Evolutionary conservation across 2,888 invertebrate species (phyloP), one percentile per base, ranked within the genome.

Genomic region (Idaea aversata): DNA sequence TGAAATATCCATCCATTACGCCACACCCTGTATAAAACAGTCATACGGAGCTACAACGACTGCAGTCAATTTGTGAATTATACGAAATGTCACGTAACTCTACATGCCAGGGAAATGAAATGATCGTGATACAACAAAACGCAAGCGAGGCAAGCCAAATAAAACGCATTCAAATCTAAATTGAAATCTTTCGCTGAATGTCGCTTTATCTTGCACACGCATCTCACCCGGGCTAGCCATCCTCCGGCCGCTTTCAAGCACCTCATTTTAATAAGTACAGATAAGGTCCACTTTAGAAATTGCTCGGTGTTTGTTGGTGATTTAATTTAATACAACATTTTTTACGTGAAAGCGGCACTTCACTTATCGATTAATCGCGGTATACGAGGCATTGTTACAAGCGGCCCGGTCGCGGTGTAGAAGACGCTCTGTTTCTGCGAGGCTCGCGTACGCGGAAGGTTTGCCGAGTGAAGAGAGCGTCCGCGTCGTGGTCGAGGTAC

Each of bases 161-260:
- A 85, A 85, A 87, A 85, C 82, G 79, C 84, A 86, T 76, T 69
- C 75, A 79, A 82, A 90, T 91, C 88, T 90, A 87, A 90, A 90
- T 91, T 88, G 86, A 89, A 90, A 91, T 91, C 90, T 88, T 79
- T 80, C 76, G 79, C 78, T 78, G 86, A 84, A 84, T 86, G 86
- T 86, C 79, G 77, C 74, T 79, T 80, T 87, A 90, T 90, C 88
- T 82, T 75, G 81, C 78, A 80, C 77, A 85, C 79, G 81, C 77
- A 88, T 91, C 92, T 91, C 88, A 93, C 93, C 91, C 93, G 90
- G 77, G 92, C 87, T 75, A 92, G 86, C 93, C 92, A 93, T 88
- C 90, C 92, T 87, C 93, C 88, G 70, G 93, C 91, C 73, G 87
- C 86, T 88, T 88, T 91, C 85, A 93, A 89, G 80, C 92, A 92